These are phyloP conservation scores for Balearica regulorum DNA, from an alignment of 2,797 vertebrate genomes.

Conservation along the genomic window DNA sequence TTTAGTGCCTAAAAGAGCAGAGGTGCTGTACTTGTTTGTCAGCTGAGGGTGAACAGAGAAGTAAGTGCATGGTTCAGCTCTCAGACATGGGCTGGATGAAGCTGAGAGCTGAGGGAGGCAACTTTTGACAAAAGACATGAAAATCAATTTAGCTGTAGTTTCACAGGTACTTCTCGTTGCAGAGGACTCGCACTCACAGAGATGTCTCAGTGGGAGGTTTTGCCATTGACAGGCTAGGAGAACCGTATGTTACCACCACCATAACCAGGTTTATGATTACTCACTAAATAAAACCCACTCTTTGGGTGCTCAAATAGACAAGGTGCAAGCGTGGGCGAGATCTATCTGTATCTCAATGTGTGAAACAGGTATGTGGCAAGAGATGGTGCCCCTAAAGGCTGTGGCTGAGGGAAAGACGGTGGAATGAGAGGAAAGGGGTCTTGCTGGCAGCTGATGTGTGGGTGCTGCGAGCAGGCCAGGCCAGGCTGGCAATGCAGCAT, in stretches of 20 bases:
- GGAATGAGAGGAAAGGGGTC: rapidly evolving
- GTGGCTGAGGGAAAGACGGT: neutral
- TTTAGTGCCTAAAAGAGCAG: neutral
- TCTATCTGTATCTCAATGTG: neutral
- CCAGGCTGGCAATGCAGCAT: rapidly evolving
- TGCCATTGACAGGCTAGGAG: neutral
- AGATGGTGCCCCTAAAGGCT: neutral
- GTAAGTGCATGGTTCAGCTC: neutral
- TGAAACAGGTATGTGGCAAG: rapidly evolving
- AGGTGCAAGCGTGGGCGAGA: neutral
- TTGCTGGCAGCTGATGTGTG: rapidly evolving
- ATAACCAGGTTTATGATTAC: neutral
- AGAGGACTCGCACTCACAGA: neutral
- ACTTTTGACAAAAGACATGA: neutral
- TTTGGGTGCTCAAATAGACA: neutral
- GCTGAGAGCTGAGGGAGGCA: neutral
- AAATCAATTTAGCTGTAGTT: neutral
- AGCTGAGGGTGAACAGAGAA: neutral
- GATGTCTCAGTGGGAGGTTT: neutral
- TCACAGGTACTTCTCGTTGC: neutral
- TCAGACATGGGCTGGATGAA: neutral
- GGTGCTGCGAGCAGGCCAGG: neutral
- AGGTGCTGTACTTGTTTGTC: neutral
- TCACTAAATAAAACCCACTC: neutral
- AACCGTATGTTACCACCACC: neutral